Base-by-base conservation (phyloP, 2,113 vertebrate species). In the Halichoeres trimaculatus region DNA sequence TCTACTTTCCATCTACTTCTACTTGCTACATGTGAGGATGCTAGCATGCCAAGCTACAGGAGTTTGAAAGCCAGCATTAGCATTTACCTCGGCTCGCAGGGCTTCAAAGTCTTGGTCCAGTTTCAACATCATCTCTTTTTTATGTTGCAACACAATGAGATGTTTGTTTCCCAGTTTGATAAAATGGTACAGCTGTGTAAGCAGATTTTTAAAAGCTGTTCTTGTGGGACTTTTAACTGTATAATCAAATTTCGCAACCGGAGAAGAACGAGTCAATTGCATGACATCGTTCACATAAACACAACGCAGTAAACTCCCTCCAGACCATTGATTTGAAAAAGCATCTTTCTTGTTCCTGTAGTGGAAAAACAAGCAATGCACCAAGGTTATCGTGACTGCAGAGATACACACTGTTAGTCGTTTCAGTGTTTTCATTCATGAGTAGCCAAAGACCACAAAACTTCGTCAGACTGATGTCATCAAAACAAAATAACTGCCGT, bases 401-500 rank as follows among this genome's bases (percentile, higher is more conserved):
- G 35, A 61, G 20, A 38, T 6, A 19, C 23, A 23, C 45, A 23
- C 10, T 20, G 53, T 35, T 20, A 14, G 12, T 40, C 9, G 34
- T 36, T 9, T 20, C 11, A 48, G 2, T 52, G 14, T n/a, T 17
- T 3, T 11, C 45, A 38, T 55, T 34, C 12, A 30, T 67, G 45
- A 13, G 14, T 41, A 1, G 10, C 26, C 70, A 13, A 0, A 2
- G 38, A 59, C 53, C 26, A 24, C 23, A 14, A 17, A 8, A 38
- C 17, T 2, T 38, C 24, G 35, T 50, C 11, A 35, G 45, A 24
- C 60, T 23, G 23, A 76, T 51, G 62, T 80, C 70, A 70, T 78
- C 52, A 35, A 69, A 75, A 40, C 40, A 1, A 67, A 61, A 41
- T 23, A 47, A 51, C 57, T 47, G 54, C 61, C 19, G 35, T 11